Conservation (phyloP, 1,140 invertebrate genomes). For the Adoxophyes honmai region DNA sequence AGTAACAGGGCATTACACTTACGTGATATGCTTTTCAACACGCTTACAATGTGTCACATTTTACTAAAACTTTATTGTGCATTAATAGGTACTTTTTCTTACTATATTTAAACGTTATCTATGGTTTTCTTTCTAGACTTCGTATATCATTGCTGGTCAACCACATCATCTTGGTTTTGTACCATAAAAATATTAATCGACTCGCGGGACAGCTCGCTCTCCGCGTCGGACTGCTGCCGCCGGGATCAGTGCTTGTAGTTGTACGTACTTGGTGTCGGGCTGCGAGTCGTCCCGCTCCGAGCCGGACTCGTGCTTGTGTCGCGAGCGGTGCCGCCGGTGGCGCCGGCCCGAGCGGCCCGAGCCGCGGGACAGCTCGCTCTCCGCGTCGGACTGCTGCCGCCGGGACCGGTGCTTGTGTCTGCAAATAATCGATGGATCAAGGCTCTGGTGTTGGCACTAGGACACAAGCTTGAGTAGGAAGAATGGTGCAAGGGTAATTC, state of each 20-base stretch:
- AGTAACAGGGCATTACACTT: no score
- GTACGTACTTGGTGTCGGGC: slow-evolving; percentile 68
- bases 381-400: slow-evolving; percentile 89
- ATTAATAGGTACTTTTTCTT: no score
- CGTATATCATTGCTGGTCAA: no score
- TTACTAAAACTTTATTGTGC: no score
- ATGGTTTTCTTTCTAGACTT: no score
- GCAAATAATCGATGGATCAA: neutral
- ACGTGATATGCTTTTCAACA: no score
- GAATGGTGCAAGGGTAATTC: no score
- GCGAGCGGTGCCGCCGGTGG: slow-evolving; percentile 83
- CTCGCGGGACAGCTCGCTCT: slow-evolving; percentile 90
- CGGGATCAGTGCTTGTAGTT: slow-evolving; percentile 87
- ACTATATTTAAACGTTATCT: no score
- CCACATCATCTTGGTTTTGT: no score
- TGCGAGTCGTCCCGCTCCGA: slow-evolving; percentile 64
- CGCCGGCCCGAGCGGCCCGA: slow-evolving; percentile 87
- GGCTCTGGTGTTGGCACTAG: neutral
- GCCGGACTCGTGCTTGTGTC: slow-evolving; percentile 75
- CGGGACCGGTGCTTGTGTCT: slow-evolving; percentile 87
- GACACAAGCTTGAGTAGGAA: no score
- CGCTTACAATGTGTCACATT: no score
- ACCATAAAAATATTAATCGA: no score
- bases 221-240: slow-evolving; percentile 89
- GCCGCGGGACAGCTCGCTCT: slow-evolving; percentile 90